Evolutionary conservation across 1,140 invertebrate genomes (phyloP).

Genomic region (Chrysoperla carnea): DNA sequence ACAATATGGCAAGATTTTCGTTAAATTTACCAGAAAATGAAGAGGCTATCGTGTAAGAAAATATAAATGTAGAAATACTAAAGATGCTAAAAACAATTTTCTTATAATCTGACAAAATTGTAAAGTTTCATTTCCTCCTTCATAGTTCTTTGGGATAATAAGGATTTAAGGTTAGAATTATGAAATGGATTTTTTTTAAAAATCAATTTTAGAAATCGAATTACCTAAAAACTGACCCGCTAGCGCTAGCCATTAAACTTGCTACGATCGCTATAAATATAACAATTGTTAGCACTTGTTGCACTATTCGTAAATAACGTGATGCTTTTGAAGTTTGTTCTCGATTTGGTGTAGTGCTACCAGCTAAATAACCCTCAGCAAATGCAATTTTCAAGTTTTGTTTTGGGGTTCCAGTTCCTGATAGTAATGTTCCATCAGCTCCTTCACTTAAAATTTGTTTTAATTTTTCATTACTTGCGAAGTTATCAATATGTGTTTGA

Average conservation of each 20-base stretch:
- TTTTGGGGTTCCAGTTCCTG: conserved; percentile 29
- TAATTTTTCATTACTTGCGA: conserved; percentile 13
- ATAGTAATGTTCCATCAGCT: conserved; percentile 14
- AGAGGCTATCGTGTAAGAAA: too few species aligned
- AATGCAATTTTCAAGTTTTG: conserved; percentile 71
- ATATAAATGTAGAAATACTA: too few species aligned
- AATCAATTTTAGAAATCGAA: neutral
- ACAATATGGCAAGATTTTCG: too few species aligned
- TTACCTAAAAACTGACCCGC: conserved; percentile 46
- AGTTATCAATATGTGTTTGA: conserved; percentile 3
- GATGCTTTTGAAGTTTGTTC: conserved; percentile 39
- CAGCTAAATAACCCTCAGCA: conserved; percentile 74
- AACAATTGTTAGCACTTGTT: conserved; percentile 53
- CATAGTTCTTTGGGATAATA: too few species aligned
- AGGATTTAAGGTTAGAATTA: too few species aligned
- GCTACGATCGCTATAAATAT: conserved; percentile 59
- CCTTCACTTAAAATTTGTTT: conserved; percentile 16
- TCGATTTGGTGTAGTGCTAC: conserved; percentile 25
- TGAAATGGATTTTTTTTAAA: too few species aligned
- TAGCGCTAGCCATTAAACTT: conserved; percentile 52
- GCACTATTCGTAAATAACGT: conserved; percentile 49
- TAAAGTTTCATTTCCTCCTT: too few species aligned
- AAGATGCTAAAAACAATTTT: too few species aligned
- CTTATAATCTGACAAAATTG: too few species aligned
- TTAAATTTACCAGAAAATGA: too few species aligned